phyloP scores from a whole-genome alignment of 2,797 vertebrate species.

The Erpetoichthys calabaricus region DNA sequence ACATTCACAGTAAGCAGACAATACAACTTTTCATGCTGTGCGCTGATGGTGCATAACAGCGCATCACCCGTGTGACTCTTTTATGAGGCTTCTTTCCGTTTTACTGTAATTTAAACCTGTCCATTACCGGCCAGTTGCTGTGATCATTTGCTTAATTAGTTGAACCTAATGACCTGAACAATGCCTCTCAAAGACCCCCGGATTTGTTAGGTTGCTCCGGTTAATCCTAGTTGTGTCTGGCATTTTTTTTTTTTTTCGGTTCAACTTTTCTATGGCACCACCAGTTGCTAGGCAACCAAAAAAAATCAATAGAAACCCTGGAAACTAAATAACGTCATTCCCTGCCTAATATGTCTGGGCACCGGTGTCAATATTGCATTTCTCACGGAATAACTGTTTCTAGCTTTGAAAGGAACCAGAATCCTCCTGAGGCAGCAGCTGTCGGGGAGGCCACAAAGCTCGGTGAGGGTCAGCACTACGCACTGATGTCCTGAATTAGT shows the following conservation, averaged over 20 bases:
- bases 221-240: not conserved
- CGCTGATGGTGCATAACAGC: no score
- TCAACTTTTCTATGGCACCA: not conserved
- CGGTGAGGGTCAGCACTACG: no score
- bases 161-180: no score
- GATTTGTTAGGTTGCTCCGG: not conserved
- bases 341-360: conserved; percentile 1
- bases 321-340: conserved; percentile 5
- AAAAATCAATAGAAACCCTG: conserved; percentile 3
- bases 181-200: no score
- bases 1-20: no score
- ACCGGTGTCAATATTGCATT: conserved; percentile 3
- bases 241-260: not conserved
- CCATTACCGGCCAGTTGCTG: no score
- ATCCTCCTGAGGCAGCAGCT: not conserved
- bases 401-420: not conserved
- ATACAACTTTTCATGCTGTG: no score
- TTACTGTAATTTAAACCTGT: no score
- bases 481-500: no score
- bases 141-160: no score
- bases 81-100: no score
- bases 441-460: not conserved
- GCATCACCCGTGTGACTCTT: no score
- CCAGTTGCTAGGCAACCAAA: conserved; percentile 3
- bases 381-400: not conserved